Evolutionary conservation across 2,888 invertebrate species (phyloP).

Genomic region (Arrhopalites spinosus): DNA sequence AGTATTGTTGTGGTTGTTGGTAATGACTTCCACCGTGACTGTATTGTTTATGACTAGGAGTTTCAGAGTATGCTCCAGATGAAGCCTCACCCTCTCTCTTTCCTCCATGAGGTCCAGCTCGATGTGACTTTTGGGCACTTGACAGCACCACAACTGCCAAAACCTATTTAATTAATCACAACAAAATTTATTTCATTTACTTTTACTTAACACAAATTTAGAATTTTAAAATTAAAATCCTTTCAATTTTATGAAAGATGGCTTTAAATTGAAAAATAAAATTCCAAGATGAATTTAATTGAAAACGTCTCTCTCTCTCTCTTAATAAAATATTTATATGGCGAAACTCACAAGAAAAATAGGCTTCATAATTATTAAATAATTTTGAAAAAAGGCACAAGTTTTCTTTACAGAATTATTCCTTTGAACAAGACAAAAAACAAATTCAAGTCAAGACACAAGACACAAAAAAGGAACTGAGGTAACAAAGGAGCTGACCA

Average conservation of each 20-base stretch:
- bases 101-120: conserved; percentile 31
- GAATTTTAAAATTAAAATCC: too few relatives aligned
- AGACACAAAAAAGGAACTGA: background rate
- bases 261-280: too few relatives aligned
- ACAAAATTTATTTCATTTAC: too few relatives aligned
- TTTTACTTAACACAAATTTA: too few relatives aligned
- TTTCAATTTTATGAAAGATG: too few relatives aligned
- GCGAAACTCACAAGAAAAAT: background rate
- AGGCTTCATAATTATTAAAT: background rate
- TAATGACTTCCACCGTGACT: background rate
- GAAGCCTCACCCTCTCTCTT: conserved; percentile 36
- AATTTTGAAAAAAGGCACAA: too few relatives aligned
- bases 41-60: conserved; percentile 29
- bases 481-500: background rate
- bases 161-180: conserved; percentile 3
- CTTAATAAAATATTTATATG: background rate
- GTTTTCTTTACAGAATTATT: too few relatives aligned
- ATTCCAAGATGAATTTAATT: too few relatives aligned
- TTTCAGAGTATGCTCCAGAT: conserved; percentile 24
- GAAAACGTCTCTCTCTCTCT: too few relatives aligned
- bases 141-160: conserved; percentile 27
- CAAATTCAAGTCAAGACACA: background rate
- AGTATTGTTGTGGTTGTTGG: background rate
- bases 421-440: background rate
- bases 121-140: conserved; percentile 46